Evolutionary conservation across 2,888 invertebrate genomes (phyloP).

Genomic region (Salticus scenicus): DNA sequence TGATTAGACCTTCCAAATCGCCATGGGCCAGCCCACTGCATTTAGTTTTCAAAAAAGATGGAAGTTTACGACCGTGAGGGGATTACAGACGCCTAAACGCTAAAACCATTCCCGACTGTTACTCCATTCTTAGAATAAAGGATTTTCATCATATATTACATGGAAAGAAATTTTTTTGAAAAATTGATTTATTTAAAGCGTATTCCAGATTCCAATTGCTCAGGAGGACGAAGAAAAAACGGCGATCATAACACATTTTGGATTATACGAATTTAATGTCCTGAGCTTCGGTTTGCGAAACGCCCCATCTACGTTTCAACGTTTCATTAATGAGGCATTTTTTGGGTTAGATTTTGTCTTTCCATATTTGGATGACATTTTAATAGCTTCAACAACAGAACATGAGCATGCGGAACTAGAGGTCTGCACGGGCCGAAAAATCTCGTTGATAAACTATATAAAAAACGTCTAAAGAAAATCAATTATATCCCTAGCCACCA

Average conservation of each 20-base stretch:
- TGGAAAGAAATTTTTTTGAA: slow-evolving; percentile 27
- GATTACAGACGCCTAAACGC: slow-evolving; percentile 45
- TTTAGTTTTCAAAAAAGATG: slow-evolving; percentile 48
- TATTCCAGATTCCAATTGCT: slow-evolving; percentile 4
- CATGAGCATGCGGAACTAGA: too few species aligned
- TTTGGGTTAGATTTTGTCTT: too few species aligned
- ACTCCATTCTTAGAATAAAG: slow-evolving; percentile 33
- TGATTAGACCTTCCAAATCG: slow-evolving; percentile 28
- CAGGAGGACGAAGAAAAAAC: slow-evolving; percentile 14
- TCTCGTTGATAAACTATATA: too few species aligned
- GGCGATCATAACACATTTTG: slow-evolving; percentile 35
- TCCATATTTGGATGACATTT: too few species aligned
- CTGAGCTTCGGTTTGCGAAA: not conserved
- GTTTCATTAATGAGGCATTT: too few species aligned
- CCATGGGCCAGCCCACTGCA: slow-evolving; percentile 47
- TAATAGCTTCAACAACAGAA: too few species aligned
- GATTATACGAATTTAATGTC: slow-evolving; percentile 15
- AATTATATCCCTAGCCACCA: too few species aligned
- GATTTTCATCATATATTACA: slow-evolving; percentile 45
- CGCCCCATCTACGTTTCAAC: too few species aligned
- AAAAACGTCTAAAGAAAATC: too few species aligned
- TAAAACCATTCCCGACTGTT: slow-evolving; percentile 34
- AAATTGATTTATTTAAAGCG: slow-evolving; percentile 35
- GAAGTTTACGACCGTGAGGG: slow-evolving; percentile 34
- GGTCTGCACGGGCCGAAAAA: too few species aligned